These are phyloP conservation scores for Orthonyx spaldingii DNA, from an alignment of 2,113 vertebrate species.

Conservation along the genomic window DNA sequence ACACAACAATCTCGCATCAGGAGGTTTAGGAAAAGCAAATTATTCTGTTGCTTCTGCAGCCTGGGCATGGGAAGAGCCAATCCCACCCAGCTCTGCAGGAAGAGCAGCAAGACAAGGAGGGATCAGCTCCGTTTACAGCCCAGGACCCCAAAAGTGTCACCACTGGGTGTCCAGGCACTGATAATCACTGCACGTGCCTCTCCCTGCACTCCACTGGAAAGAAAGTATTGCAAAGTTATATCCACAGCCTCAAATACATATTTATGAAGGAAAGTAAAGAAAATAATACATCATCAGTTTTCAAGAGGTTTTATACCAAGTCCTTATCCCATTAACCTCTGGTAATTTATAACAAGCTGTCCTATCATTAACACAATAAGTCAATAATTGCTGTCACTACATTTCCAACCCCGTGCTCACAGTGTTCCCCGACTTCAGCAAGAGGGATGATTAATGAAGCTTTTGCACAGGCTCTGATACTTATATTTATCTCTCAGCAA, in stretches of 20 bases:
- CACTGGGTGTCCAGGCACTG: accelerated
- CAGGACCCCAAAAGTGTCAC: accelerated
- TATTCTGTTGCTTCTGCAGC: not conserved
- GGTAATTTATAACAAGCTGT: conserved; percentile 48
- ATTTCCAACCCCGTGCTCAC: not conserved
- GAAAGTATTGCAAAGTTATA: not conserved
- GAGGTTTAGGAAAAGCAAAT: not conserved
- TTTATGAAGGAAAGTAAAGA: conserved; percentile 27
- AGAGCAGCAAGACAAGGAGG: not conserved
- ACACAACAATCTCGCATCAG: not conserved
- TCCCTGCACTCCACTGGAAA: not conserved
- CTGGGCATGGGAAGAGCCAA: not conserved
- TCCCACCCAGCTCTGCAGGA: not conserved
- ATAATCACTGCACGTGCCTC: accelerated
- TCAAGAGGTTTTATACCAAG: conserved; percentile 17
- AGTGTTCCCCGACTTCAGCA: not conserved
- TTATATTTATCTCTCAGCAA: not conserved
- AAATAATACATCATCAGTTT: conserved; percentile 30
- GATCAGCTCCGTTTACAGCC: not conserved
- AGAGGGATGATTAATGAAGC: conserved; percentile 7
- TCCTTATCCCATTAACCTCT: conserved; percentile 59
- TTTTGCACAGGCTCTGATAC: not conserved
- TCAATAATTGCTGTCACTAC: conserved; percentile 52
- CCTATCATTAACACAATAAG: conserved; percentile 52
- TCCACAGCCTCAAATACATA: conserved; percentile 7